These are phyloP conservation scores for Anastrepha ludens DNA, from an alignment of 1,140 invertebrate species.

Conservation along the genomic window DNA sequence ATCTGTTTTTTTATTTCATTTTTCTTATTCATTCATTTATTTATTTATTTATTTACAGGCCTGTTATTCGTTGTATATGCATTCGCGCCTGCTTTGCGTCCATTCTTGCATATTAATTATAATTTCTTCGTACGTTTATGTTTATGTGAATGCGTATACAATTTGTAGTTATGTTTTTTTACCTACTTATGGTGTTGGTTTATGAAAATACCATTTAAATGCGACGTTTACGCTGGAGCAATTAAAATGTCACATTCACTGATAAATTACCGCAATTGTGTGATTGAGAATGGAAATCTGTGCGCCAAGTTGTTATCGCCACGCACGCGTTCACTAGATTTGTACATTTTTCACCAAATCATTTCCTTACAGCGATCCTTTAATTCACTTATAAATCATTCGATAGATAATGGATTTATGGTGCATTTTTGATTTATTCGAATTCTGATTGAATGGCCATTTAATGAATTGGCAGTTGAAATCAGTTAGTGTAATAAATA, in stretches of 20 bases:
- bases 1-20: not conserved
- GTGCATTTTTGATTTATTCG: not conserved
- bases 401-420: conserved; percentile 10
- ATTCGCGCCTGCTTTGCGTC: not conserved
- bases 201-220: conserved; percentile 9
- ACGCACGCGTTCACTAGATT: not conserved
- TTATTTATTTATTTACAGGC: not conserved
- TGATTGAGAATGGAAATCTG: not conserved
- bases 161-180: not conserved
- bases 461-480: not conserved
- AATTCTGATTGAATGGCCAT: not conserved
- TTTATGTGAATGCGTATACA: no score
- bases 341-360: not conserved
- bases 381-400: conserved; percentile 5
- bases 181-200: not conserved
- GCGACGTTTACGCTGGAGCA: not conserved
- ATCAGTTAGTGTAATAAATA: not conserved
- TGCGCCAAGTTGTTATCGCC: not conserved
- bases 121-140: not conserved
- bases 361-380: no score
- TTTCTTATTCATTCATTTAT: not conserved
- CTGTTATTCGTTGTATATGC: not conserved
- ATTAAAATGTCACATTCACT: conserved; percentile 27
- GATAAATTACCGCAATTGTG: conserved; percentile 4
- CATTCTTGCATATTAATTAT: not conserved